Evolutionary conservation across 2,888 invertebrate genomes (phyloP).

Genomic region (Cepaea hortensis): DNA sequence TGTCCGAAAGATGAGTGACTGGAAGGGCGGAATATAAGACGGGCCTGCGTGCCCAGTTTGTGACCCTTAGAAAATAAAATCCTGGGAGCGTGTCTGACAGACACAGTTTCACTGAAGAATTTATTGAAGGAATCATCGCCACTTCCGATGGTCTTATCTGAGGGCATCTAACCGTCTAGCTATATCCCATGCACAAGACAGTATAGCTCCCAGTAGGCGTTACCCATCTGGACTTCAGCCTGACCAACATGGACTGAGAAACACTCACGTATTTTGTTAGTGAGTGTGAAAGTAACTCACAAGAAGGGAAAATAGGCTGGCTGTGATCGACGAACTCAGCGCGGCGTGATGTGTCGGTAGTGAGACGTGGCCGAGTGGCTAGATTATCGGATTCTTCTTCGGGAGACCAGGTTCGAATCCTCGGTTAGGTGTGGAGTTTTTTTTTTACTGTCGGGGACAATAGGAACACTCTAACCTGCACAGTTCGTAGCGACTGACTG

Average conservation of each 20-base stretch:
- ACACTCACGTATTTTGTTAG: slow-evolving; percentile 29
- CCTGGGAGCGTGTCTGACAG: slow-evolving; percentile 95
- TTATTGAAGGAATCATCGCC: slow-evolving; percentile 93
- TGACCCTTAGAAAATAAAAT: slow-evolving; percentile 50
- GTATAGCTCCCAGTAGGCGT: slow-evolving; percentile 49
- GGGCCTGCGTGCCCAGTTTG: no score
- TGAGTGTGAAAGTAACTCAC: not conserved
- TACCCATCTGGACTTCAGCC: slow-evolving; percentile 46
- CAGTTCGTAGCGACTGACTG: no score
- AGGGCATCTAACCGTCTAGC: slow-evolving; percentile 81
- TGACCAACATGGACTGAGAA: slow-evolving; percentile 48
- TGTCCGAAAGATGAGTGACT: no score
- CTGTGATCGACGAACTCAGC: not conserved
- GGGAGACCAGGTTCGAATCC: no score
- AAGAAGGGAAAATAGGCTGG: not conserved
- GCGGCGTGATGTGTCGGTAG: slow-evolving; percentile 2
- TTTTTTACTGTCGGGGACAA: no score
- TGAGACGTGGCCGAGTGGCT: not conserved
- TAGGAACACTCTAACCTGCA: no score
- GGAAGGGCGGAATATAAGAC: no score
- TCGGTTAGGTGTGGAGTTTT: no score
- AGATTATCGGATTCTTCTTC: no score
- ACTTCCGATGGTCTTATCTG: slow-evolving; percentile 85
- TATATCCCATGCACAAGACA: slow-evolving; percentile 60
- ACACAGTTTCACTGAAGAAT: slow-evolving; percentile 87